phyloP scores from a whole-genome alignment of 2,888 invertebrate genomes.

The Polyommatus icarus region DNA sequence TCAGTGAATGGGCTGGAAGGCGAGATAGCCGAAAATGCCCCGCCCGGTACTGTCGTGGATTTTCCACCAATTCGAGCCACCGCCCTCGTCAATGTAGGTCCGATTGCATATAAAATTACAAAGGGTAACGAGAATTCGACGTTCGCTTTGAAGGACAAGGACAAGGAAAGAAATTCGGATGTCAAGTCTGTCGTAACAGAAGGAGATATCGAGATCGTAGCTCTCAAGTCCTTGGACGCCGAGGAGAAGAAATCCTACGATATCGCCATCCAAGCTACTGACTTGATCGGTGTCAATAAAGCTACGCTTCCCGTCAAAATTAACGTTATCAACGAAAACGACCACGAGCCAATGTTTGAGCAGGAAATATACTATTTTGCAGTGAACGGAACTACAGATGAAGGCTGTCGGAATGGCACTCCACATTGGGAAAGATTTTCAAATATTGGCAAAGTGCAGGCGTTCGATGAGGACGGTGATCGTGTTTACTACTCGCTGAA shows the following conservation, averaged over 20 bases:
- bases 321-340: slow-evolving; percentile 92
- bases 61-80: slow-evolving; percentile 87
- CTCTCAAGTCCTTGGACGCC: slow-evolving; percentile 87
- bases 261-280: slow-evolving; percentile 89
- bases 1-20: slow-evolving; percentile 82
- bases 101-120: slow-evolving; percentile 89
- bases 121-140: slow-evolving; percentile 87
- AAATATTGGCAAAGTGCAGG: slow-evolving; percentile 91
- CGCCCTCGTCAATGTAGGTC: slow-evolving; percentile 82
- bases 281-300: slow-evolving; percentile 88
- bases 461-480: slow-evolving; percentile 95
- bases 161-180: slow-evolving; percentile 66
- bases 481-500: slow-evolving; percentile 92
- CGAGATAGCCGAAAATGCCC: slow-evolving; percentile 88
- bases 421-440: slow-evolving; percentile 88
- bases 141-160: slow-evolving; percentile 85
- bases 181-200: slow-evolving; percentile 78
- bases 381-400: slow-evolving; percentile 83
- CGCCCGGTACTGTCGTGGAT: slow-evolving; percentile 85
- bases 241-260: slow-evolving; percentile 87
- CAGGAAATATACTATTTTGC: slow-evolving; percentile 89
- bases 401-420: slow-evolving; percentile 80
- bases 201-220: slow-evolving; percentile 87
- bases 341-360: slow-evolving; percentile 93
- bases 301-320: slow-evolving; percentile 89